Conservation (phyloP, 2,797 vertebrate species). For the Selene dorsalis region DNA sequence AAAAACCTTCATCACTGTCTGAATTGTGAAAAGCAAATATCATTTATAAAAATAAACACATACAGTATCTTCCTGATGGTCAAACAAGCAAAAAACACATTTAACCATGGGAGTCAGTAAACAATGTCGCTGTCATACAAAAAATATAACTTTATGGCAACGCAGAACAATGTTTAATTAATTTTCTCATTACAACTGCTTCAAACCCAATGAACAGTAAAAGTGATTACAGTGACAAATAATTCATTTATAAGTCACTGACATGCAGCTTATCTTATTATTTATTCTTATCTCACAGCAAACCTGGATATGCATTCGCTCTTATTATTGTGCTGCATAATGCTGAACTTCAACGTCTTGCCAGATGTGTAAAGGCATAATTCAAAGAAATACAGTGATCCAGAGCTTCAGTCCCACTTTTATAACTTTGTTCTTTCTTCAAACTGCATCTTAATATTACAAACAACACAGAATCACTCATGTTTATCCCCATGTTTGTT, state of each 20-base stretch:
- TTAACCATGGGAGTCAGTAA: conserved; percentile 7
- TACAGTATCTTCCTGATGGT: background rate
- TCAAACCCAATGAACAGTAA: conserved; percentile 38
- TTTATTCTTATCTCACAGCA: background rate
- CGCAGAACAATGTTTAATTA: conserved; percentile 32
- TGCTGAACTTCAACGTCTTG: background rate
- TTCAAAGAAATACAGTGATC: background rate
- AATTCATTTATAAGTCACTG: conserved; percentile 31
- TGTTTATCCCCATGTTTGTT: conserved; percentile 24
- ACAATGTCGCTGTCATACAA: background rate
- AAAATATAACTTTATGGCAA: conserved; percentile 17
- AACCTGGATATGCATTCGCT: background rate
- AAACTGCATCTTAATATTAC: background rate
- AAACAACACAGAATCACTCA: background rate
- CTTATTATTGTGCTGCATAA: background rate
- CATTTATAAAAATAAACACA: conserved; percentile 22
- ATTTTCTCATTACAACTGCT: conserved; percentile 37
- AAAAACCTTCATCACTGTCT: too few relatives aligned
- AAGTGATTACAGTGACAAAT: conserved; percentile 32
- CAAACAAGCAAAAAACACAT: background rate
- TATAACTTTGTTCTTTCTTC: background rate
- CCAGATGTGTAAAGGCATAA: background rate
- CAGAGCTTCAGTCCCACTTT: background rate
- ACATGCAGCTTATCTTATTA: background rate
- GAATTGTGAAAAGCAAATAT: too few relatives aligned